These are phyloP conservation scores for Drosophila tristis DNA, from an alignment of 1,140 invertebrate species.

Conservation along the genomic window DNA sequence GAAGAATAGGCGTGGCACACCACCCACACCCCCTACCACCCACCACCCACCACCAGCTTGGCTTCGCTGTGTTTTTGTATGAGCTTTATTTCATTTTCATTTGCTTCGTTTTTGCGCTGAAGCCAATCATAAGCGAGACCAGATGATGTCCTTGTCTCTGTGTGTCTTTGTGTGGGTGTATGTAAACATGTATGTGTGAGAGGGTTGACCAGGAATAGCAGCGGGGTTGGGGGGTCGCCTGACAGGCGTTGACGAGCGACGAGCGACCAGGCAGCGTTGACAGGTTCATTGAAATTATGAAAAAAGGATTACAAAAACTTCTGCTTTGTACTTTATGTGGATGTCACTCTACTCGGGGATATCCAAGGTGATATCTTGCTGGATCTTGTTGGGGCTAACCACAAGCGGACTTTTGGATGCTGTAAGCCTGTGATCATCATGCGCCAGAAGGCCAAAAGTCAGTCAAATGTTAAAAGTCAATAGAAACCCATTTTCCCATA, in stretches of 20 bases:
- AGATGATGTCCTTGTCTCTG: conserved; percentile 21
- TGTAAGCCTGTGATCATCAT: too few relatives aligned
- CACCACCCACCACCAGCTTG: conserved; percentile 3
- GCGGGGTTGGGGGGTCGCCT: conserved; percentile 4
- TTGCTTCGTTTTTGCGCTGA: conserved; percentile 72
- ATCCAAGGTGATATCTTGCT: too few relatives aligned
- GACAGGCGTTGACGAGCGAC: conserved; percentile 36
- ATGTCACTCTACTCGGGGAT: too few relatives aligned
- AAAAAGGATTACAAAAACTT: conserved; percentile 57
- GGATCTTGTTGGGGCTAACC: too few relatives aligned
- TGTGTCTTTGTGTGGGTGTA: conserved; percentile 34
- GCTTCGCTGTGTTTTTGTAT: conserved; percentile 42
- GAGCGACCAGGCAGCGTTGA: conserved; percentile 53
- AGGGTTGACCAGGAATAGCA: conserved; percentile 55
- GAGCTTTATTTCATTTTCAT: conserved; percentile 79
- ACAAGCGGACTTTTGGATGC: too few relatives aligned
- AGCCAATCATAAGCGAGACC: conserved; percentile 83
- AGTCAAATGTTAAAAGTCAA: too few relatives aligned
- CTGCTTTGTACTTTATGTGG: conserved; percentile 30
- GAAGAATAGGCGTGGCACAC: conserved; percentile 75
- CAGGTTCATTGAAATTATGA: conserved; percentile 75
- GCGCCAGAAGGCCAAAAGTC: too few relatives aligned
- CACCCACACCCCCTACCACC: conserved; percentile 13
- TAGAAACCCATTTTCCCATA: too few relatives aligned
- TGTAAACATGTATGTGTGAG: conserved; percentile 25